Percentiles rank a stretch among this genome's conserved stretches.
These are phyloP conservation scores for Tiliacea citrago DNA, from an alignment of 2,888 invertebrate species.

Conservation along the genomic window DNA sequence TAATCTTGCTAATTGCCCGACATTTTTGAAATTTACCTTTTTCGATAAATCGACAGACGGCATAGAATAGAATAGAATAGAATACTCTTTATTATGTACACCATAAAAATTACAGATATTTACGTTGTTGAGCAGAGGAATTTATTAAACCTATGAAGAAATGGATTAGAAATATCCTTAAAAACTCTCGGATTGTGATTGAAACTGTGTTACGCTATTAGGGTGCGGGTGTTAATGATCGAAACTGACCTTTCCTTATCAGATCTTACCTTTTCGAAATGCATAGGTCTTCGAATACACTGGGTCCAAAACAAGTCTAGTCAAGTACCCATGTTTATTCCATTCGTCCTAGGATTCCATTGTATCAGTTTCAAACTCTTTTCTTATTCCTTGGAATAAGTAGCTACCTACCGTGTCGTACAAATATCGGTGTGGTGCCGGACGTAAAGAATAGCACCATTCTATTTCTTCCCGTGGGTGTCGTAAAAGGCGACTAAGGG, in stretches of 20 bases:
- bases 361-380: slow-evolving; percentile 1
- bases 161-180: not conserved
- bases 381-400: not conserved
- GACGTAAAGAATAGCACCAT: too few species aligned
- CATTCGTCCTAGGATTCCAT: slow-evolving; percentile 27
- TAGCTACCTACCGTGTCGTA: not conserved
- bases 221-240: not conserved
- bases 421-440: not conserved
- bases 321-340: slow-evolving; percentile 15
- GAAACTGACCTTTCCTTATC: not conserved
- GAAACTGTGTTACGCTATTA: not conserved
- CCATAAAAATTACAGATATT: not conserved
- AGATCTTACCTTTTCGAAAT: slow-evolving; percentile 7
- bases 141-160: not conserved
- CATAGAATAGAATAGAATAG: too few species aligned
- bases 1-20: too few species aligned
- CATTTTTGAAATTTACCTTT: too few species aligned
- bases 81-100: too few species aligned
- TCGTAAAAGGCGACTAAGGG: too few species aligned
- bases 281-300: slow-evolving; percentile 26
- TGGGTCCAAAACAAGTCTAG: slow-evolving; percentile 38
- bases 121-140: not conserved
- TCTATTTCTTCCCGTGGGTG: too few species aligned
- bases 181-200: not conserved
- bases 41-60: too few species aligned